Conservation (phyloP, 2,888 invertebrate genomes). For the Drosophila parthenogenetica region DNA sequence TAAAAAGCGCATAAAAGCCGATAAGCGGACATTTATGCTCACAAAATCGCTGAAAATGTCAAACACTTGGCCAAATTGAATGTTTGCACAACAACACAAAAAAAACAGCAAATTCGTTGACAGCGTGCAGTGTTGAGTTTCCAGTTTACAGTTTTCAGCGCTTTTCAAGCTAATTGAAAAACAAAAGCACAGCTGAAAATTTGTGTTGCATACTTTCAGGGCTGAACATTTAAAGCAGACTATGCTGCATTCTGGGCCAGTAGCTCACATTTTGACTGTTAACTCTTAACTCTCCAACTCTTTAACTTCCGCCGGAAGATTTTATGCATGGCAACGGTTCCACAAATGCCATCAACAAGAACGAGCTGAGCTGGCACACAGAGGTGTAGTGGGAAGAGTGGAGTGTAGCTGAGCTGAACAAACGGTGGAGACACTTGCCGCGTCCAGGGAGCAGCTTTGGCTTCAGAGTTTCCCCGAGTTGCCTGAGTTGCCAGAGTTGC, state of each 20-base stretch:
- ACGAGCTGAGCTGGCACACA: background rate
- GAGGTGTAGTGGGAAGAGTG: no score
- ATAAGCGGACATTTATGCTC: conserved; percentile 77
- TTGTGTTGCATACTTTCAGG: conserved; percentile 52
- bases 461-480: conserved; percentile 42
- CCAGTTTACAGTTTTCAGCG: background rate
- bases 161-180: conserved; percentile 67
- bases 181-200: conserved; percentile 42
- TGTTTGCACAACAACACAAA: conserved; percentile 15
- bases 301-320: conserved; percentile 80
- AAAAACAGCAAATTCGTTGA: conserved; percentile 16
- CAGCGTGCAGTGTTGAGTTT: conserved; percentile 1
- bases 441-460: conserved; percentile 35
- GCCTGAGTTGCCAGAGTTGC: conserved; percentile 58
- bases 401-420: background rate
- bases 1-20: conserved; percentile 77
- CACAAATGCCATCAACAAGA: conserved; percentile 57
- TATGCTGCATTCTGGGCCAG: conserved; percentile 19
- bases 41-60: conserved; percentile 60
- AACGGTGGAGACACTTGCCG: conserved; percentile 26
- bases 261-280: conserved; percentile 40
- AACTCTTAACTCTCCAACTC: conserved; percentile 39
- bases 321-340: conserved; percentile 68
- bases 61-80: conserved; percentile 51
- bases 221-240: conserved; percentile 29